Conservation (phyloP, 2,113 vertebrate genomes). For the Pao palembangensis region DNA sequence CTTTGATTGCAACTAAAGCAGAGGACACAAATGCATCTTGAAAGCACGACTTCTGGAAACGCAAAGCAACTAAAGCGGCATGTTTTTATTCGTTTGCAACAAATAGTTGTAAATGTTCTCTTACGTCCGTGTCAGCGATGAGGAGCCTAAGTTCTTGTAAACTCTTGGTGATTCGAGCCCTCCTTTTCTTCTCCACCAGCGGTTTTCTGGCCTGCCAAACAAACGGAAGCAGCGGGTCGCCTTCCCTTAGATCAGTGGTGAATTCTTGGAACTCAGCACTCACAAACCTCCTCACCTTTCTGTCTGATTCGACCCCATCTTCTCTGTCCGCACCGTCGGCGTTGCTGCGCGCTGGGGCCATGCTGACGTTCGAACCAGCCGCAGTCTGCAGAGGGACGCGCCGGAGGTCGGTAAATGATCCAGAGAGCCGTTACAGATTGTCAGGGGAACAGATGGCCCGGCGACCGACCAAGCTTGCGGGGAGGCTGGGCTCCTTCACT, state of each 20-base stretch:
- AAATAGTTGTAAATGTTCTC: constrained; percentile 13
- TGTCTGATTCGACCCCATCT: constrained; percentile 68
- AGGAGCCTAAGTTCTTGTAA: constrained; percentile 84
- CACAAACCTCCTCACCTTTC: constrained; percentile 73
- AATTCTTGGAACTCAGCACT: not conserved
- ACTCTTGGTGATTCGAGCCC: constrained; percentile 91
- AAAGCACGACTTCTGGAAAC: too few species aligned
- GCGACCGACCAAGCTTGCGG: constrained; percentile 47
- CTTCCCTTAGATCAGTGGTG: too few species aligned
- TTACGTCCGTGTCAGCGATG: constrained; percentile 82
- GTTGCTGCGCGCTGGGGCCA: constrained; percentile 76
- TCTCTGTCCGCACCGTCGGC: constrained; percentile 53
- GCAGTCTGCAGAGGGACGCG: constrained; percentile 22
- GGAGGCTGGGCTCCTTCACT: constrained; percentile 10
- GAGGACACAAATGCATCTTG: not conserved
- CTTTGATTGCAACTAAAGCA: constrained; percentile 80
- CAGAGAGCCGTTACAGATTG: constrained; percentile 61
- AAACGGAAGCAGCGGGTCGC: not conserved
- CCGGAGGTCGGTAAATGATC: too few species aligned
- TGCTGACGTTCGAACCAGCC: constrained; percentile 58
- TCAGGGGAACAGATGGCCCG: constrained; percentile 69
- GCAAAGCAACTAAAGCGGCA: too few species aligned
- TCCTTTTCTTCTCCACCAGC: constrained; percentile 86
- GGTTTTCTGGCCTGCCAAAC: constrained; percentile 83
- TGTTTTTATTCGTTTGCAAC: not conserved